phyloP scores from a whole-genome alignment of 2,797 vertebrate genomes.

The Emydoidea blandingii region DNA sequence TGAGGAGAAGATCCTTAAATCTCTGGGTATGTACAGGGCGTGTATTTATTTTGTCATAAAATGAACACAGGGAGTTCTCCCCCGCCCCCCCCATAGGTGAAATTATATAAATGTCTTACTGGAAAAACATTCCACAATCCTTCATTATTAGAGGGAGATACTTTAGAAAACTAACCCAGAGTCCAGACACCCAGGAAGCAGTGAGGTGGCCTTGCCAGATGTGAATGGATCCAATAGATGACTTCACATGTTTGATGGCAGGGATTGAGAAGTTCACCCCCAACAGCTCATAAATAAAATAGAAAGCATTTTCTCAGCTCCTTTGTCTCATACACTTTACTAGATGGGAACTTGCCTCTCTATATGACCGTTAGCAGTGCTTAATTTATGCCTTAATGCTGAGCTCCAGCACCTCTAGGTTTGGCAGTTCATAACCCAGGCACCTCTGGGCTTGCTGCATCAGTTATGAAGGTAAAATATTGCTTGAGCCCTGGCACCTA shows the following conservation, averaged over 20 bases:
- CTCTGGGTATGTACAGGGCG: constrained; percentile 55
- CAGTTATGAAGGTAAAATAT: no score
- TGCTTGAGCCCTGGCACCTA: no score
- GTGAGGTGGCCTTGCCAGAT: background rate
- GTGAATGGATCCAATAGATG: background rate
- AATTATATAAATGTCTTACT: background rate
- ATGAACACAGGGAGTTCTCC: background rate
- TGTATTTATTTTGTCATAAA: background rate
- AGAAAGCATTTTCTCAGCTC: rapidly evolving
- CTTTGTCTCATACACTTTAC: background rate
- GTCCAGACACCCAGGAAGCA: background rate
- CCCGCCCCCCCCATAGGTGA: no score
- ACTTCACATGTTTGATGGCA: background rate
- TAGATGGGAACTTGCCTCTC: background rate
- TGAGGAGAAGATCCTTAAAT: constrained; percentile 17
- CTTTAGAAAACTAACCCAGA: background rate
- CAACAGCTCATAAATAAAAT: background rate
- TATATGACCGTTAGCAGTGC: background rate
- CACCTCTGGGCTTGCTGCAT: no score
- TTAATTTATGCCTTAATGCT: no score
- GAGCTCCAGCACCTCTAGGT: no score
- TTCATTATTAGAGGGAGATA: background rate
- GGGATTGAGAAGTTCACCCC: background rate
- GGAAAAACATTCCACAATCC: background rate
- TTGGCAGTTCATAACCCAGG: no score